Evolutionary conservation across 2,888 invertebrate genomes (phyloP).

Genomic region (Acleris cristana): DNA sequence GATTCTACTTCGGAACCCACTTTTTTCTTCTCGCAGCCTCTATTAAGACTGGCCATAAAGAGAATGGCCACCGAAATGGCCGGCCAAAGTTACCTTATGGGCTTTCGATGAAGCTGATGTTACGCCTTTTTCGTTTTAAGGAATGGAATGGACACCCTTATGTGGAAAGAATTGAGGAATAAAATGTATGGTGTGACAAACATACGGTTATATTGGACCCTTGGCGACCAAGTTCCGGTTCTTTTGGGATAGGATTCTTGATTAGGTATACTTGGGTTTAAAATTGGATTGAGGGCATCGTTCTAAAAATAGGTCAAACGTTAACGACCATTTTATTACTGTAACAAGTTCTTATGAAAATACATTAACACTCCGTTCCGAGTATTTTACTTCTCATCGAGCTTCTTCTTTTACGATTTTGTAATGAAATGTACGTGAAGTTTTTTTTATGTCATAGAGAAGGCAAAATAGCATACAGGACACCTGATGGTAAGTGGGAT

Average conservation of each 20-base stretch:
- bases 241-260: slow-evolving; percentile 8
- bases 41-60: slow-evolving; percentile 66
- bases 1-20: slow-evolving; percentile 55
- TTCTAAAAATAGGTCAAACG: neutral
- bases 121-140: slow-evolving; percentile 46
- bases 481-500: too few relatives aligned
- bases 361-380: too few relatives aligned
- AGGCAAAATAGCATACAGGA: too few relatives aligned
- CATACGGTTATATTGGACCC: slow-evolving; percentile 28
- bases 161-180: slow-evolving; percentile 38
- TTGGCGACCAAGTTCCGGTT: slow-evolving; percentile 4
- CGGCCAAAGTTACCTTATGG: slow-evolving; percentile 59
- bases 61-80: slow-evolving; percentile 62
- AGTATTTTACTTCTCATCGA: too few relatives aligned
- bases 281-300: too few relatives aligned
- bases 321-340: neutral
- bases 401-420: too few relatives aligned
- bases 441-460: too few relatives aligned
- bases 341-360: too few relatives aligned
- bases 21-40: slow-evolving; percentile 61
- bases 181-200: slow-evolving; percentile 24
- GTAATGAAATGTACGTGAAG: too few relatives aligned
- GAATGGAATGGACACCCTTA: slow-evolving; percentile 48
- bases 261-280: too few relatives aligned
- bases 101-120: slow-evolving; percentile 57